Percentiles rank a stretch among this genome's conserved stretches.
Conservation (phyloP, 2,888 invertebrate genomes). For the Clivina fossor region DNA sequence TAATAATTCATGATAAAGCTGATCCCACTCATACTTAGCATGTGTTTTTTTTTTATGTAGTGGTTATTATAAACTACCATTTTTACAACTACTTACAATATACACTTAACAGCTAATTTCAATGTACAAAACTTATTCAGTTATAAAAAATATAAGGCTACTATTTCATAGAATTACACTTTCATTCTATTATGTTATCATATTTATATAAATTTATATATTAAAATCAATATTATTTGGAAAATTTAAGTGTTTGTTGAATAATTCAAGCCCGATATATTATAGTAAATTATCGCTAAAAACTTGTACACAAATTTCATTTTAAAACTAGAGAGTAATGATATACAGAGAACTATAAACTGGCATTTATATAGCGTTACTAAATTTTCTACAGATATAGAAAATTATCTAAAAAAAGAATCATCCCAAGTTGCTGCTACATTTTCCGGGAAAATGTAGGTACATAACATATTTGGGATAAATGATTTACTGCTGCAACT, state of each 20-base stretch:
- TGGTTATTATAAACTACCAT: slow-evolving; percentile 28
- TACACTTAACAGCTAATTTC: slow-evolving; percentile 41
- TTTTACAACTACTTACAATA: slow-evolving; percentile 32
- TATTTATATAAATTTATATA: too few species aligned
- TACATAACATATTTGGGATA: not conserved
- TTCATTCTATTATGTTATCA: slow-evolving; percentile 31
- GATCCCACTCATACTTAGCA: slow-evolving; percentile 30
- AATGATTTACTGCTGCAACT: not conserved
- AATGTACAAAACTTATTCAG: slow-evolving; percentile 54
- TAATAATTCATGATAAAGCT: slow-evolving; percentile 27
- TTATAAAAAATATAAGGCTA: slow-evolving; percentile 53
- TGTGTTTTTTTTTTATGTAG: slow-evolving; percentile 26
- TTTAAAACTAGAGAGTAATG: slow-evolving; percentile 19
- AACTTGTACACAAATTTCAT: slow-evolving; percentile 27
- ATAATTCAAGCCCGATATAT: slow-evolving; percentile 28
- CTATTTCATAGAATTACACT: slow-evolving; percentile 40
- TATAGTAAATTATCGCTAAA: slow-evolving; percentile 18
- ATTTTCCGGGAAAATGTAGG: slow-evolving; percentile 8
- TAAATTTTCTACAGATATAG: slow-evolving; percentile 17
- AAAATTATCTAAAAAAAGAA: slow-evolving; percentile 13
- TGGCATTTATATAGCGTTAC: slow-evolving; percentile 20
- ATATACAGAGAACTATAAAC: slow-evolving; percentile 22
- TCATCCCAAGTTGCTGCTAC: slow-evolving; percentile 1
- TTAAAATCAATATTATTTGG: slow-evolving; percentile 20
- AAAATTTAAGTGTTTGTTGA: slow-evolving; percentile 26